phyloP scores from a whole-genome alignment of 2,888 invertebrate species.

The Nipponacmea schrenckii region DNA sequence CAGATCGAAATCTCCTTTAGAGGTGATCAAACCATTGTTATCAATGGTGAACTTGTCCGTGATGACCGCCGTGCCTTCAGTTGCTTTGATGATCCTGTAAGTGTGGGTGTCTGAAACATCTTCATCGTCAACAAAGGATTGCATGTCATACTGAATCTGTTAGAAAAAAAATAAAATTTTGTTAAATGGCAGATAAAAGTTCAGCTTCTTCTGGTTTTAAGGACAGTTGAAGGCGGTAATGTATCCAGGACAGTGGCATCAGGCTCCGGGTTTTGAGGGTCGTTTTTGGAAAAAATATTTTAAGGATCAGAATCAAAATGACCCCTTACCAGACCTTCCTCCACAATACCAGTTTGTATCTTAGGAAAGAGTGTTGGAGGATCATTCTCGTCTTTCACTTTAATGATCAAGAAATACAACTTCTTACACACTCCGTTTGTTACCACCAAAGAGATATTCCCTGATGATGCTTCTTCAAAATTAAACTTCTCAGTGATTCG shows the following conservation, averaged over 20 bases:
- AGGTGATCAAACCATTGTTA: not conserved
- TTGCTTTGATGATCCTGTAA: not conserved
- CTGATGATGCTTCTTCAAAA: not conserved
- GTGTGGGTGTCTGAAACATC: not conserved
- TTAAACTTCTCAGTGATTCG: not conserved
- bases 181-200: no score
- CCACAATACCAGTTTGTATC: not conserved
- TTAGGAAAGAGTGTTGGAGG: not conserved
- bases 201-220: no score
- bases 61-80: not conserved
- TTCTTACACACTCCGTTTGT: not conserved
- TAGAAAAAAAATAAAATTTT: no score
- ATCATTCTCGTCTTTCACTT: not conserved
- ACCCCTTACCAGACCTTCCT: not conserved
- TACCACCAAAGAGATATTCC: not conserved
- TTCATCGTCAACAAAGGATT: slow-evolving; percentile 1
- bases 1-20: not conserved
- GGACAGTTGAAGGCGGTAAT: no score
- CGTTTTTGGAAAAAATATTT: no score
- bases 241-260: no score
- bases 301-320: no score
- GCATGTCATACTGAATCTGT: not conserved
- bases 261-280: no score
- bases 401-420: not conserved
- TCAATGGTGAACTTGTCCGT: not conserved